Conservation (phyloP, 2,113 vertebrate species). For the Pycnonotus jocosus region DNA sequence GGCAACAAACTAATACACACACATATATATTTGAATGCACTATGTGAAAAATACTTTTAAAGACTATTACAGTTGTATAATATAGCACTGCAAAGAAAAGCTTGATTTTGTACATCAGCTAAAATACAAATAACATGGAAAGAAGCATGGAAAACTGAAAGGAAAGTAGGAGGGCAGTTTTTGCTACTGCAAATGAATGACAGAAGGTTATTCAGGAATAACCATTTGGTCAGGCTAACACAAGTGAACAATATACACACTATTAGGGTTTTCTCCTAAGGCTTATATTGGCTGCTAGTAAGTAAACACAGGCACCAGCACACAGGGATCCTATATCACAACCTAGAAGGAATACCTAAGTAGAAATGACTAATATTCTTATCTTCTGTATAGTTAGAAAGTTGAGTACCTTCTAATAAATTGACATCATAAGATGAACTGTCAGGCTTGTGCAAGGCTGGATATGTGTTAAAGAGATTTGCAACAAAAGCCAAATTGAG, state of each 20-base stretch:
- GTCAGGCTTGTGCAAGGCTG: slow-evolving; percentile 74
- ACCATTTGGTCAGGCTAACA: neutral
- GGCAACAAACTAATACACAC: neutral
- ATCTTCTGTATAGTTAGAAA: neutral
- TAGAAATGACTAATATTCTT: neutral
- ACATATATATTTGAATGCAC: neutral
- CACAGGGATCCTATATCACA: neutral
- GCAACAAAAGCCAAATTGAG: slow-evolving; percentile 96
- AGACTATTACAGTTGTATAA: neutral
- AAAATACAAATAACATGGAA: neutral
- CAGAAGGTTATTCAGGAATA: neutral
- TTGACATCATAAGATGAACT: slow-evolving; percentile 73
- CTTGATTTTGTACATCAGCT: neutral
- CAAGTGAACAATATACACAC: neutral
- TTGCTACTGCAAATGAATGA: neutral
- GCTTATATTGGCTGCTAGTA: neutral
- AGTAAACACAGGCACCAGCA: neutral
- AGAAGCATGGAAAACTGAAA: neutral
- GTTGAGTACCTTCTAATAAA: slow-evolving; percentile 82
- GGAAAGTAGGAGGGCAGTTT: neutral
- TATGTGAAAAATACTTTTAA: neutral
- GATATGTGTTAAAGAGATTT: slow-evolving; percentile 92
- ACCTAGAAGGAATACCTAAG: neutral
- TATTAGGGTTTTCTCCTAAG: neutral
- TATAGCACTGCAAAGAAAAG: neutral